These are phyloP conservation scores for Deroplatys truncata DNA, from an alignment of 2,888 invertebrate species.

Conservation along the genomic window DNA sequence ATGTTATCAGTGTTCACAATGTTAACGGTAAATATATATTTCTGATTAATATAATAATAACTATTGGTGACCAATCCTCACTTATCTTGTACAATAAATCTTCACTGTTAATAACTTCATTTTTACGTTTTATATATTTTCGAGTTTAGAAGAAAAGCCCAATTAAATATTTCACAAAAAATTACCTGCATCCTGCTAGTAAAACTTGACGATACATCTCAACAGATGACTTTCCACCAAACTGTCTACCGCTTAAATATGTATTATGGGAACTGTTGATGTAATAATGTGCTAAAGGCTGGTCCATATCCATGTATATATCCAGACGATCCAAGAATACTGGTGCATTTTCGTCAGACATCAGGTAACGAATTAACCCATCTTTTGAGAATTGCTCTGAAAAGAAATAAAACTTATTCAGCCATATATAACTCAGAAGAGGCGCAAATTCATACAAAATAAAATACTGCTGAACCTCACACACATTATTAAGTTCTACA, in stretches of 20 bases:
- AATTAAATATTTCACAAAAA: neutral
- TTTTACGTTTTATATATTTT: too few relatives aligned
- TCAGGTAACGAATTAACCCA: constrained; percentile 94
- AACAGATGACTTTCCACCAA: constrained; percentile 96
- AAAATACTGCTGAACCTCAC: neutral
- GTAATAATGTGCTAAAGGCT: constrained; percentile 95
- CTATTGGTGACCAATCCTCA: too few relatives aligned
- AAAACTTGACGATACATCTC: constrained; percentile 99
- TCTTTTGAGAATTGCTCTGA: constrained; percentile 84
- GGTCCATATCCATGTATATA: constrained; percentile 98
- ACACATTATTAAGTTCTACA: too few relatives aligned
- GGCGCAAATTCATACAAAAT: neutral
- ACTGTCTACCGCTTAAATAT: constrained; percentile 90
- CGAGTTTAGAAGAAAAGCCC: too few relatives aligned
- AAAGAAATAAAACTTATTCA: constrained; percentile 32
- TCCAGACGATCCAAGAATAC: constrained; percentile 98
- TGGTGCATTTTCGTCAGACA: constrained; percentile 99
- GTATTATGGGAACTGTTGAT: constrained; percentile 99
- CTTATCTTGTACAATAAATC: too few relatives aligned
- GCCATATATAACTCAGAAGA: constrained; percentile 28
- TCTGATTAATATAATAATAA: too few relatives aligned
- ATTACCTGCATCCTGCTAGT: constrained; percentile 89
- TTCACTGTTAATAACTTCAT: too few relatives aligned
- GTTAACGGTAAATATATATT: too few relatives aligned
- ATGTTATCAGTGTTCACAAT: too few relatives aligned